phyloP scores from a whole-genome alignment of 2,113 vertebrate species.

The Pituophis catenifer region DNA sequence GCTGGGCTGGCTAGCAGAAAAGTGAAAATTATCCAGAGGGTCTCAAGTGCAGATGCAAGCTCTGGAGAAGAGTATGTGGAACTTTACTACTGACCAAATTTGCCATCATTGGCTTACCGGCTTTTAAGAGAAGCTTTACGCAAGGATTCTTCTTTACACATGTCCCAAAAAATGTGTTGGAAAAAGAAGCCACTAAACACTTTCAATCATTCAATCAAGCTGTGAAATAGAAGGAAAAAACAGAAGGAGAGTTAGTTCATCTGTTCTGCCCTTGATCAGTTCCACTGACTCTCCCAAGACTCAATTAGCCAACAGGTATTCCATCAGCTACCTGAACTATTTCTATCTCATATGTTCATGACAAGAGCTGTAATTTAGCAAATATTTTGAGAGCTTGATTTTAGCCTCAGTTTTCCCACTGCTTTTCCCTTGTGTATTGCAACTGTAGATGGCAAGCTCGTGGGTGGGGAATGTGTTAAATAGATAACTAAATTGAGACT shows the following conservation, averaged over 20 bases:
- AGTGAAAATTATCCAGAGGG: not conserved
- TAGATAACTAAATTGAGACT: not conserved
- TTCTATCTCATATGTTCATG: not conserved
- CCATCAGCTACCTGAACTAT: not conserved
- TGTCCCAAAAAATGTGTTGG: not conserved
- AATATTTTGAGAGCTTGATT: not conserved
- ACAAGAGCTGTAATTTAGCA: not conserved
- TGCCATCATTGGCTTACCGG: not conserved
- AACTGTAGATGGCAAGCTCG: not conserved
- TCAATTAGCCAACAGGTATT: not conserved
- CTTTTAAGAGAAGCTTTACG: not conserved
- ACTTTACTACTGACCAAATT: not conserved
- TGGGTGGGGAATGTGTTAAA: not conserved
- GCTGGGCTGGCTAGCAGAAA: not conserved
- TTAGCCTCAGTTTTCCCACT: not conserved
- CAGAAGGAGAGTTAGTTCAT: not conserved
- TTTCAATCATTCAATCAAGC: not conserved
- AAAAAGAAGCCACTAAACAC: not conserved
- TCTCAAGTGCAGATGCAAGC: not conserved
- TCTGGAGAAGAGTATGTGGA: not conserved
- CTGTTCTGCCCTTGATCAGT: not conserved
- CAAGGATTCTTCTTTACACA: not conserved
- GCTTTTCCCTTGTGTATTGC: not conserved
- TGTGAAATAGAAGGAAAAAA: not conserved
- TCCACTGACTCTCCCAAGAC: not conserved